These are phyloP conservation scores for Octodon degus DNA, from an alignment of 2,113 vertebrate species.

Conservation along the genomic window DNA sequence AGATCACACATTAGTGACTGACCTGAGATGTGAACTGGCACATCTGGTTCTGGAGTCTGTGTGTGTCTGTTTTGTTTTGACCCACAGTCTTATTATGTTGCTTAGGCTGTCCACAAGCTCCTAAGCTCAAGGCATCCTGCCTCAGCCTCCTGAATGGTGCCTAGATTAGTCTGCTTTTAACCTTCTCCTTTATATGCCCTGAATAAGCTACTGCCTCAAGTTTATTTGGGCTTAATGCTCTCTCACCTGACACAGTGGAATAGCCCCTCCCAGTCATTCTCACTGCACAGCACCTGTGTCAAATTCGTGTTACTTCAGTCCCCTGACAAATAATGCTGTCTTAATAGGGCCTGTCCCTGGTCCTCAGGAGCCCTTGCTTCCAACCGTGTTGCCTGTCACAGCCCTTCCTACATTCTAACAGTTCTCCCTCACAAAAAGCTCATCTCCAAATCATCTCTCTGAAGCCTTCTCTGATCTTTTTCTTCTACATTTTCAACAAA, in stretches of 20 bases:
- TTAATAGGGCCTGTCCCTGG: not conserved
- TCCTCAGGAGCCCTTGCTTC: not conserved
- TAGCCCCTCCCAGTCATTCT: not conserved
- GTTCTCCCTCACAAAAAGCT: not conserved
- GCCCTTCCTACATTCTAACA: not conserved
- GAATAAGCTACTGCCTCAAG: not conserved
- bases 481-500: not conserved
- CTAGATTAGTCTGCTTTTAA: not conserved
- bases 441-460: not conserved
- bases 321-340: not conserved
- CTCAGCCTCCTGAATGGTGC: not conserved
- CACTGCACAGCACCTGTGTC: not conserved
- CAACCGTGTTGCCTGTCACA: not conserved
- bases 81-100: not conserved
- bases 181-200: not conserved
- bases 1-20: not conserved
- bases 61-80: not conserved
- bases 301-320: not conserved
- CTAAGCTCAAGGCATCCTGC: not conserved
- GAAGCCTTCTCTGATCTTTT: not conserved
- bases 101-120: not conserved
- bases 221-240: not conserved
- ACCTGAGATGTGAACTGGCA: not conserved
- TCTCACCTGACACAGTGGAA: not conserved
- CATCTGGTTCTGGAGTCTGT: slow-evolving; percentile 13